These are phyloP conservation scores for Heptranchias perlo DNA, from an alignment of 2,113 vertebrate species.

Conservation along the genomic window DNA sequence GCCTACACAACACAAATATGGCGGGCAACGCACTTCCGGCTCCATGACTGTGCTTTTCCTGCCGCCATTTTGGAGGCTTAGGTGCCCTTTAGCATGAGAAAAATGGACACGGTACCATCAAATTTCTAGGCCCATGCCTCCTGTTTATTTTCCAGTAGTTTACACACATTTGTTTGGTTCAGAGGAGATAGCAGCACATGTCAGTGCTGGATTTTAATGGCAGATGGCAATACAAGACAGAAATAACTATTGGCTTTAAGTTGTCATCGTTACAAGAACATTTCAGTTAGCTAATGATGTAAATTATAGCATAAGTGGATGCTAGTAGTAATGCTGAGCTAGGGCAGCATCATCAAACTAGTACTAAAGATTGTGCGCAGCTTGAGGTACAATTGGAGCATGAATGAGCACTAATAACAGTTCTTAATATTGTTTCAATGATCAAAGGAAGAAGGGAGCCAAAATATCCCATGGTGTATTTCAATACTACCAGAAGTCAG, in stretches of 20 bases:
- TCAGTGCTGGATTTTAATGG: neutral
- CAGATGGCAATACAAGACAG: neutral
- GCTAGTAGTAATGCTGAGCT: neutral
- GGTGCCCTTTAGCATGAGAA: neutral
- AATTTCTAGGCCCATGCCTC: neutral
- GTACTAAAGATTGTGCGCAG: neutral
- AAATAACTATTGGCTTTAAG: neutral
- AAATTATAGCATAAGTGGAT: neutral
- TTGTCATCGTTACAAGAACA: neutral
- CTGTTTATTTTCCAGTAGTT: neutral
- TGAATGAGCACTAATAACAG: slow-evolving; percentile 25
- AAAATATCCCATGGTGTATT: neutral
- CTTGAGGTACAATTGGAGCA: neutral
- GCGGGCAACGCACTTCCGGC: neutral
- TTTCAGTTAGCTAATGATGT: neutral
- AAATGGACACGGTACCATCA: neutral
- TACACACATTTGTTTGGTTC: neutral
- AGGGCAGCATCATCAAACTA: neutral
- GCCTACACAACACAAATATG: too few relatives aligned
- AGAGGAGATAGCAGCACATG: neutral
- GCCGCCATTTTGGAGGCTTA: neutral
- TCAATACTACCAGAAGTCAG: neutral
- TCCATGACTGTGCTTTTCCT: neutral
- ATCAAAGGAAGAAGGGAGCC: neutral
- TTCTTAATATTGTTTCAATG: neutral